Evolutionary conservation across 2,888 invertebrate species (phyloP).

Genomic region (Agrochola macilenta): DNA sequence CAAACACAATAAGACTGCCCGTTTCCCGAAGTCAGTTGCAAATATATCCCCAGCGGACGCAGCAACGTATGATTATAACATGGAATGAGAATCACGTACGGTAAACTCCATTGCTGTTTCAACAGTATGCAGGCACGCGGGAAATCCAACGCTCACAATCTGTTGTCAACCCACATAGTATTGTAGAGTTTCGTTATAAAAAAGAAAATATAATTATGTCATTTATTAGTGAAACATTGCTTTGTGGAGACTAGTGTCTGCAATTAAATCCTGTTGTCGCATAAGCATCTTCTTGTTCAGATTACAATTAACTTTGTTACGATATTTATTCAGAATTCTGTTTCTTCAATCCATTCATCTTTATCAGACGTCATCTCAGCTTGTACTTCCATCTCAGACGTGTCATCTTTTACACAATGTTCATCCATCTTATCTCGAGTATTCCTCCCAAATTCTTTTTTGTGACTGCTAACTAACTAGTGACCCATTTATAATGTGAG

Average conservation of each 20-base stretch:
- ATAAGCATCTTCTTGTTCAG: neutral
- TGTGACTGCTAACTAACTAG: slow-evolving; percentile 16
- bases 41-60: slow-evolving; percentile 46
- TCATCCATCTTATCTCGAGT: slow-evolving; percentile 32
- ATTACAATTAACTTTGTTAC: neutral
- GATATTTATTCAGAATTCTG: neutral
- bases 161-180: neutral
- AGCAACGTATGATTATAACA: slow-evolving; percentile 44
- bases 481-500: slow-evolving; percentile 24
- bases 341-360: slow-evolving; percentile 12
- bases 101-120: slow-evolving; percentile 30
- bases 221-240: neutral
- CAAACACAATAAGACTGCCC: slow-evolving; percentile 41
- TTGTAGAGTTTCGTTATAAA: neutral
- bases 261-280: neutral
- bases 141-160: slow-evolving; percentile 17
- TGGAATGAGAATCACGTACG: slow-evolving; percentile 48
- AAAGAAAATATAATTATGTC: neutral
- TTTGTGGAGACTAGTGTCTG: neutral
- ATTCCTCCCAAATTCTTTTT: slow-evolving; percentile 5
- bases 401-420: slow-evolving; percentile 2
- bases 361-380: neutral
- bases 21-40: slow-evolving; percentile 48
- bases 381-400: neutral
- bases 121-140: slow-evolving; percentile 23